Evolutionary conservation across 2,797 vertebrate genomes (phyloP), one percentile per base, ranked within the genome.

Genomic region (Notolabrus celidotus): DNA sequence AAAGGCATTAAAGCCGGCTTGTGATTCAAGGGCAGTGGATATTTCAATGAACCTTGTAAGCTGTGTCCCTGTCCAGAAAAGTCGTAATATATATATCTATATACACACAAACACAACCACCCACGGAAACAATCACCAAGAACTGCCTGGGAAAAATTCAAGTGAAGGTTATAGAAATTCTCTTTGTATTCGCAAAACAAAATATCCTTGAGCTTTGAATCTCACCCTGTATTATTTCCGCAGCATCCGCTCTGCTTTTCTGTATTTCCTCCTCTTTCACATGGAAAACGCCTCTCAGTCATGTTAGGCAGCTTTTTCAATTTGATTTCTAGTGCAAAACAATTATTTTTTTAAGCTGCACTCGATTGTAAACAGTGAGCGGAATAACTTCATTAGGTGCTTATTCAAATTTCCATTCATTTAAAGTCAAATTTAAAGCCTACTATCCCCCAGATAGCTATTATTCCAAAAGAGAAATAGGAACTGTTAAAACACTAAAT

Each of bases 101-200:
- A 82, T 9, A 29, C 15, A 31, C 23, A 47, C 14, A 47, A 25
- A 31, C 75, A 83, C 61, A 77, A 61, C 68, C 80, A 83, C 80
- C 83, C 69, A 85, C 85, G 76, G 70, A 85, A 76, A 67, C 82
- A 87, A 79, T 84, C 77, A 77, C 56, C 42, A 74, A 86, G 61
- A 80, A 78, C 52, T 75, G 67, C 81, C 74, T 27, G 74, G 80
- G 65, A 87, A n/a, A 23, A 87, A 82, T 69, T 41, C 36, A 62
- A 66, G 69, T 11, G n/a, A 80, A 79, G 70, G 65, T 79, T 77
- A 79, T 67, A 77, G 70, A 86, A 80, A 79, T 84, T 86, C 51
- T 82, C 74, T 87, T 85, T 84, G 74, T 78, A 76, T 72, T 73
- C n/a, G 9, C 58, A 60, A 84, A 87, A 87, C 41, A 82, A 89